These are phyloP conservation scores for Lordiphosa stackelbergi DNA, from an alignment of 1,140 invertebrate genomes.

Conservation along the genomic window DNA sequence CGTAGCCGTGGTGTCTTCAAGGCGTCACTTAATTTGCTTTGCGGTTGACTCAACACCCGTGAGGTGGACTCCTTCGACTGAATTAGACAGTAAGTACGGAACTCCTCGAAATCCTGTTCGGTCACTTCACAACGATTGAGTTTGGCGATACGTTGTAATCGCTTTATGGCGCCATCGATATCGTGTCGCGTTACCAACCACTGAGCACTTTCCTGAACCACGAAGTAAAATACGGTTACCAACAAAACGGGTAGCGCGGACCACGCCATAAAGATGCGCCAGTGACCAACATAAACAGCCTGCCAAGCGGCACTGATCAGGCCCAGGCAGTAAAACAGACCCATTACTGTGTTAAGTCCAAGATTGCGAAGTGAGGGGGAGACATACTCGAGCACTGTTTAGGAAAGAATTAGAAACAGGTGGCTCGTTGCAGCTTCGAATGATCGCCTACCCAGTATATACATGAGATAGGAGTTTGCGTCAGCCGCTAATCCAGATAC, in stretches of 20 bases:
- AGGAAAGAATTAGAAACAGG: constrained; percentile 40
- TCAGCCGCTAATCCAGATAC: constrained; percentile 80
- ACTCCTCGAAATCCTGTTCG: constrained; percentile 72
- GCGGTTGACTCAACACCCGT: constrained; percentile 27
- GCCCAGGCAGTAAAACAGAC: constrained; percentile 79
- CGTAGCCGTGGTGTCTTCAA: constrained; percentile 41
- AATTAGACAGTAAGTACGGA: constrained; percentile 60
- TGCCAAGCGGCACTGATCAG: constrained; percentile 79
- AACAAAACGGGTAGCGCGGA: constrained; percentile 77
- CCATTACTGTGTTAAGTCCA: constrained; percentile 79
- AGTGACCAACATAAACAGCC: constrained; percentile 77
- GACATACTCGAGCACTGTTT: constrained; percentile 79
- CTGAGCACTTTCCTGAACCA: constrained; percentile 81
- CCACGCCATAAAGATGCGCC: constrained; percentile 78
- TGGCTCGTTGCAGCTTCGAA: background rate
- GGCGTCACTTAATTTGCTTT: constrained; percentile 54
- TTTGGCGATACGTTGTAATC: constrained; percentile 79
- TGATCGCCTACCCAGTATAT: constrained; percentile 78
- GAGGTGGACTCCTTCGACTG: constrained; percentile 9
- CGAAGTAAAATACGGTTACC: constrained; percentile 76
- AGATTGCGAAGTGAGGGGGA: constrained; percentile 78
- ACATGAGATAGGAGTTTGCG: constrained; percentile 80
- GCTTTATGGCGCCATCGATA: constrained; percentile 78
- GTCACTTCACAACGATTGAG: constrained; percentile 78
- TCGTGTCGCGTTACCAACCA: constrained; percentile 81